Evolutionary conservation across 1,140 invertebrate genomes (phyloP).

Genomic region (Brachionus rotundiformis): DNA sequence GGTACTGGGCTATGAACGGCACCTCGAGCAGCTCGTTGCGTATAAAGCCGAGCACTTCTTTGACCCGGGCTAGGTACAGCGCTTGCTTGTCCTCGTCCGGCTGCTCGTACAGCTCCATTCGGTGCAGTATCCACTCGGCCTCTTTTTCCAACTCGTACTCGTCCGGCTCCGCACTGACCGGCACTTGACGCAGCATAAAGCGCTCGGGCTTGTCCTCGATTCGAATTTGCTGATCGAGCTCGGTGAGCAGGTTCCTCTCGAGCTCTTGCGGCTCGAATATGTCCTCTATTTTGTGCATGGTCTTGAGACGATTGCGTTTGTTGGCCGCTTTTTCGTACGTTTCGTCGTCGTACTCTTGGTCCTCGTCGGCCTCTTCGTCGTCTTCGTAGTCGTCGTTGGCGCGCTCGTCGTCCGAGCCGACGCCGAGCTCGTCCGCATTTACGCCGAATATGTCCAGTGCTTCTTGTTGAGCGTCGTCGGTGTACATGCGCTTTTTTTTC

Average conservation of each 20-base stretch:
- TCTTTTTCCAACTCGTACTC: slow-evolving; percentile 84
- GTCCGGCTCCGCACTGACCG: slow-evolving; percentile 72
- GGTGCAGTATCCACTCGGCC: slow-evolving; percentile 93
- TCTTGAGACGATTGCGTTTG: slow-evolving; percentile 64
- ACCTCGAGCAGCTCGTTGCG: slow-evolving; percentile 67
- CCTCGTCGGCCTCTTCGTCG: slow-evolving; percentile 64
- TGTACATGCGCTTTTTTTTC: slow-evolving; percentile 23
- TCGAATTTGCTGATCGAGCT: slow-evolving; percentile 82
- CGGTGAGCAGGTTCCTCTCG: slow-evolving; percentile 90
- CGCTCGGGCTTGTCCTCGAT: slow-evolving; percentile 66
- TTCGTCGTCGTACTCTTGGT: slow-evolving; percentile 70
- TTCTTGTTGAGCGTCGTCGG: slow-evolving; percentile 77
- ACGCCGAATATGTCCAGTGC: slow-evolving; percentile 99
- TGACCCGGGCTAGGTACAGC: background rate
- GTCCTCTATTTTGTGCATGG: slow-evolving; percentile 54
- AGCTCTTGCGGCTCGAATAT: slow-evolving; percentile 96
- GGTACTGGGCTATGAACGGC: slow-evolving; percentile 96
- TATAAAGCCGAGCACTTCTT: slow-evolving; percentile 37
- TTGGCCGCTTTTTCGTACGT: slow-evolving; percentile 77
- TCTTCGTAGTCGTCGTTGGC: slow-evolving; percentile 67
- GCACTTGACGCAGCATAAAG: slow-evolving; percentile 75
- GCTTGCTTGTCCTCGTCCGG: background rate
- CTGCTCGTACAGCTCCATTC: slow-evolving; percentile 67
- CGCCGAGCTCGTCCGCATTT: slow-evolving; percentile 92
- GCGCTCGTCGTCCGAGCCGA: slow-evolving; percentile 79